phyloP scores from a whole-genome alignment of 2,888 invertebrate genomes.

The Dione vanillae region DNA sequence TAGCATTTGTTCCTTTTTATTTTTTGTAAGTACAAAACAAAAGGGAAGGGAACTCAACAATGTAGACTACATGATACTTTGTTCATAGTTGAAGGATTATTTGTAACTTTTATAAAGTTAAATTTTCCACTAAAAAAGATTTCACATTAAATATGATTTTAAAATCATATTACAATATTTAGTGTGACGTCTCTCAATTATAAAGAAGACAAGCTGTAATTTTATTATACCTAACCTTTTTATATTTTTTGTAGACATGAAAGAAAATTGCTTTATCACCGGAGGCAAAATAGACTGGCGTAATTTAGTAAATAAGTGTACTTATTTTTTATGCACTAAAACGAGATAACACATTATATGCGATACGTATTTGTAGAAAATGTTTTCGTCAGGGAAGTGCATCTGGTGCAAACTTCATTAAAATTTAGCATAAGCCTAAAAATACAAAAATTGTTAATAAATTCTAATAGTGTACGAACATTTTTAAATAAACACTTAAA shows the following conservation, averaged over 20 bases:
- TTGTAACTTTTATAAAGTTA: neutral
- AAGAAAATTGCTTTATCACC: slow-evolving; percentile 17
- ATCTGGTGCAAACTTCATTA: too few relatives aligned
- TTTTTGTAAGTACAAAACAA: neutral
- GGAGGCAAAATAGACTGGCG: slow-evolving; percentile 18
- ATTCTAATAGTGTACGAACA: too few relatives aligned
- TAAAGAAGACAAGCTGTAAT: neutral
- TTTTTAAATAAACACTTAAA: neutral
- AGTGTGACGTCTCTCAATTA: neutral
- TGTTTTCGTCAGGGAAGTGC: too few relatives aligned
- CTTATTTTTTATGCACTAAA: neutral
- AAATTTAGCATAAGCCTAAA: too few relatives aligned
- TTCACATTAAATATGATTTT: neutral
- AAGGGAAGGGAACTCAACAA: neutral
- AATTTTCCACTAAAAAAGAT: neutral
- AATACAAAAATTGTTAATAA: neutral
- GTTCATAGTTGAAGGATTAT: neutral
- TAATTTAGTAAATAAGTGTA: slow-evolving; percentile 6
- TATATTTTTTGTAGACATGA: slow-evolving; percentile 15
- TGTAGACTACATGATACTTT: neutral
- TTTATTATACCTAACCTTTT: slow-evolving; percentile 3
- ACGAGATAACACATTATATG: neutral
- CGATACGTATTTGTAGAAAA: too few relatives aligned
- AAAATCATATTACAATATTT: neutral
- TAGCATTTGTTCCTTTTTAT: too few relatives aligned